Evolutionary conservation across 2,888 invertebrate species (phyloP), one percentile per base, ranked within the genome.

Genomic region (Coenonympha arcania): DNA sequence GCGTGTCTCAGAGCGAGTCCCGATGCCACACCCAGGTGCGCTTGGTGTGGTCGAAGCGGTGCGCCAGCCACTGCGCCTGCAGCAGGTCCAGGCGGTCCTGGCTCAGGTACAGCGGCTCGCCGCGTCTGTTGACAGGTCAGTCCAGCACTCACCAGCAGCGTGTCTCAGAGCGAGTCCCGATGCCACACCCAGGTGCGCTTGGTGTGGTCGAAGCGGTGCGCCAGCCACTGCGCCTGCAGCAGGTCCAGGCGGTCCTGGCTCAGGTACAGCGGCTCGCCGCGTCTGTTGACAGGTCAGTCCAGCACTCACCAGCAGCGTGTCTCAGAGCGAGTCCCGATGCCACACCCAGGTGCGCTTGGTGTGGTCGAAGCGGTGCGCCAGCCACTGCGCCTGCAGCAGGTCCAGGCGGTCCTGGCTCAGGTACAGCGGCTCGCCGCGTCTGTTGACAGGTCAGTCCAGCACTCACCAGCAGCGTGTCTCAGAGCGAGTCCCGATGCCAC

Each of bases 111-210:
- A 99, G 87, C 6, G 98, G 98, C n/a, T n/a, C n/a, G n/a, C n/a
- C n/a, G n/a, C n/a, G n/a, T n/a, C n/a, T n/a, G n/a, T n/a, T n/a
- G 28, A 4, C n/a, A 11, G n/a, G n/a, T 5, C 4, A 11, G 11
- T 30, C 4, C 11, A 30, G 39, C 24, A 15, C 41, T 31, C 24
- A 37, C 18, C 47, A 9, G 15, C 11, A 18, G 15, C 50, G 26
- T n/a, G 15, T 15, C 50, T 81, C 79, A 94, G 75, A 94, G 90
- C 63, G 91, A 92, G 86, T 96, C 95, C 61, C 95, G 91, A 85
- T 96, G 96, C 90, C 93, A 95, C 52, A 96, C 95, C 96, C 96
- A 97, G 51, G 95, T 94, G 76, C 95, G 94, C 87, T 94, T 95
- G 67, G 95, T 96, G 83, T 96, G 95, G 79, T 96, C 96, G 86